Evolutionary conservation across 2,797 vertebrate genomes (phyloP), one percentile per base, ranked within the genome.

Genomic region (Rhinatrema bivittatum): DNA sequence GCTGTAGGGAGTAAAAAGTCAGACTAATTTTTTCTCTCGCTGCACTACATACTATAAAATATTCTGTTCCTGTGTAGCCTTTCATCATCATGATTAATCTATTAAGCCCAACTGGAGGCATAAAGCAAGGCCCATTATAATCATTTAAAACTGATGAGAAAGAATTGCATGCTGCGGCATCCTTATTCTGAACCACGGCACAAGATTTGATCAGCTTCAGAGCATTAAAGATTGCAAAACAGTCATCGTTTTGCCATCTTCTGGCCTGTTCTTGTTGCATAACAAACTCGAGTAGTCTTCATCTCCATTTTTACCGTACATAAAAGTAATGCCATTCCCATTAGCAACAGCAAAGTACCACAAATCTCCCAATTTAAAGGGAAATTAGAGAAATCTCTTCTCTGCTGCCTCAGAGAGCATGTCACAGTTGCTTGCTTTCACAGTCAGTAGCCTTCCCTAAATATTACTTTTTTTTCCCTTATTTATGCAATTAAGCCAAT

Each of bases 81-180:
- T 55, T 62, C 30, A 9, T 57, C 27, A 68, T 55, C 35, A 30
- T 46, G 48, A 62, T 65, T 64, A 70, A 70, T 79, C 70, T 64
- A 66, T 56, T 65, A 66, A 60, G 62, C 64, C 52, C 56, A 74
- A 71, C 47, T 47, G 58, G 48, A 61, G 60, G 60, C 38, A 53
- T 56, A 63, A 70, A 71, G 47, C 47, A 68, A 53, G 63, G 42
- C n/a, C n/a, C n/a, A n/a, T n/a, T n/a, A n/a, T n/a, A n/a, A n/a
- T 79, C 70, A 77, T 81, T 29, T 75, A 69, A 61, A 60, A 32
- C 32, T 17, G 3, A 63, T 47, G 51, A 76, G 55, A 62, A 70
- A 66, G 52, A 68, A 74, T 64, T 68, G 48, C 49, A 68, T 56
- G 53, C 44, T n/a, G 26, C 32, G 32, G 40, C 29, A 27, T 56